These are phyloP conservation scores for Spisula subtruncata DNA, from an alignment of 2,888 invertebrate genomes.

Conservation along the genomic window DNA sequence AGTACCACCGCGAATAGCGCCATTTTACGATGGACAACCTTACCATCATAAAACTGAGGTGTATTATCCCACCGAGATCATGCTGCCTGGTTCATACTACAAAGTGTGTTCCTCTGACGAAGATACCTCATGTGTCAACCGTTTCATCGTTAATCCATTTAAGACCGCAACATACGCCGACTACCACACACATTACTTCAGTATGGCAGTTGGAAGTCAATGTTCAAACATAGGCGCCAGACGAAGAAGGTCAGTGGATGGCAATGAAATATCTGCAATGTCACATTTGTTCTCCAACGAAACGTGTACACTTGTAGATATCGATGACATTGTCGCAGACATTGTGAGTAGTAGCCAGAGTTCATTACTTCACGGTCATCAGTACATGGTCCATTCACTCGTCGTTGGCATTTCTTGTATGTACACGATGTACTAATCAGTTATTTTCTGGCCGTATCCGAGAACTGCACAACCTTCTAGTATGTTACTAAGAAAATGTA, in stretches of 20 bases:
- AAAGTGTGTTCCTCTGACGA: conserved; percentile 49
- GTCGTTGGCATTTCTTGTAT: too few relatives aligned
- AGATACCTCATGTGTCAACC: conserved; percentile 41
- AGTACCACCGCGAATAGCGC: conserved; percentile 37
- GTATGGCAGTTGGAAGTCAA: neutral
- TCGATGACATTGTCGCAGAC: neutral
- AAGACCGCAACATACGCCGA: neutral
- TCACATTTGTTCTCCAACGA: neutral
- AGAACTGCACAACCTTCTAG: too few relatives aligned
- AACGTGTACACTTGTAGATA: neutral
- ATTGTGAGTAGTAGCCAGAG: too few relatives aligned
- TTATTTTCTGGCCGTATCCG: too few relatives aligned
- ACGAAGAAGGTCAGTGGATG: neutral
- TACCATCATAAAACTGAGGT: conserved; percentile 61
- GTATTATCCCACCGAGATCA: conserved; percentile 48
- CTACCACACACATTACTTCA: neutral
- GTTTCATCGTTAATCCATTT: neutral
- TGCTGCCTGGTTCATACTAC: conserved; percentile 44
- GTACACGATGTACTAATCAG: too few relatives aligned
- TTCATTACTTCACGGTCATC: too few relatives aligned
- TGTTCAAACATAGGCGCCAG: neutral
- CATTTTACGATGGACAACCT: conserved; percentile 38
- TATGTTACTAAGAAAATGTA: too few relatives aligned
- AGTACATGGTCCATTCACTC: too few relatives aligned
- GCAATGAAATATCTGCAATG: neutral